A percentile compares a stretch with the other conserved stretches of the same genome.
Conservation (phyloP, 2,797 vertebrate genomes). For the Characodon lateralis region DNA sequence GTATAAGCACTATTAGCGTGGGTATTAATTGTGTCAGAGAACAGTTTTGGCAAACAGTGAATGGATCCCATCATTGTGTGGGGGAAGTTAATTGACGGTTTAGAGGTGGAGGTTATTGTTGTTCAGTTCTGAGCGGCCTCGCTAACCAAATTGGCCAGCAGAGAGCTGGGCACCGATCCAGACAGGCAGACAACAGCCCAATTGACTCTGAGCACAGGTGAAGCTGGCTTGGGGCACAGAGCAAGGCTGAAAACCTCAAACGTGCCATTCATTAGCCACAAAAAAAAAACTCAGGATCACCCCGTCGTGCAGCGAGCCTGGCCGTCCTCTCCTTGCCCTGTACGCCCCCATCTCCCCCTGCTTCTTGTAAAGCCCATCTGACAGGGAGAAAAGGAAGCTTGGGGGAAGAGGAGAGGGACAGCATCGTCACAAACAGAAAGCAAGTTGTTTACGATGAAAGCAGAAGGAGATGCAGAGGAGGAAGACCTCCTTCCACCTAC, state of each 20-base stretch:
- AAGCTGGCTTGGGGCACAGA: slow-evolving; percentile 67
- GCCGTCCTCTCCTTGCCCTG: slow-evolving; percentile 48
- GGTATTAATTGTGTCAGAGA: slow-evolving; percentile 59
- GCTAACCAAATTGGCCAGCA: slow-evolving; percentile 60
- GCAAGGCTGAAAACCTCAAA: slow-evolving; percentile 73
- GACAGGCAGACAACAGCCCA: slow-evolving; percentile 68
- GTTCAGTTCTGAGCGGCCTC: slow-evolving; percentile 46
- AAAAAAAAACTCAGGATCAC: slow-evolving; percentile 61
- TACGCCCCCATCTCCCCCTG: not conserved
- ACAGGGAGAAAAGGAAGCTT: slow-evolving; percentile 59
- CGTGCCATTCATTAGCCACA: slow-evolving; percentile 71
- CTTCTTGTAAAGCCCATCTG: slow-evolving; percentile 61
- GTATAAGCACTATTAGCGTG: slow-evolving; percentile 57
- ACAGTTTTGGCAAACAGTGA: slow-evolving; percentile 70
- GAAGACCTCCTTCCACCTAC: slow-evolving; percentile 52
- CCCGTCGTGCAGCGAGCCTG: slow-evolving; percentile 45
- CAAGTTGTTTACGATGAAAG: slow-evolving; percentile 79
- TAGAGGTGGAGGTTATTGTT: slow-evolving; percentile 68
- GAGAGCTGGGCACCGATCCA: slow-evolving; percentile 67
- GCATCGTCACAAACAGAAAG: slow-evolving; percentile 76
- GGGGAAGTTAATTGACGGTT: slow-evolving; percentile 65
- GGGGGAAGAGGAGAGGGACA: slow-evolving; percentile 61
- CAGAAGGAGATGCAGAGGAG: slow-evolving; percentile 73
- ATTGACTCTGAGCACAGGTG: slow-evolving; percentile 80
- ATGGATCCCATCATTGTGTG: slow-evolving; percentile 60